phyloP scores from a whole-genome alignment of 2,113 vertebrate genomes.

The Microtus ochrogaster region DNA sequence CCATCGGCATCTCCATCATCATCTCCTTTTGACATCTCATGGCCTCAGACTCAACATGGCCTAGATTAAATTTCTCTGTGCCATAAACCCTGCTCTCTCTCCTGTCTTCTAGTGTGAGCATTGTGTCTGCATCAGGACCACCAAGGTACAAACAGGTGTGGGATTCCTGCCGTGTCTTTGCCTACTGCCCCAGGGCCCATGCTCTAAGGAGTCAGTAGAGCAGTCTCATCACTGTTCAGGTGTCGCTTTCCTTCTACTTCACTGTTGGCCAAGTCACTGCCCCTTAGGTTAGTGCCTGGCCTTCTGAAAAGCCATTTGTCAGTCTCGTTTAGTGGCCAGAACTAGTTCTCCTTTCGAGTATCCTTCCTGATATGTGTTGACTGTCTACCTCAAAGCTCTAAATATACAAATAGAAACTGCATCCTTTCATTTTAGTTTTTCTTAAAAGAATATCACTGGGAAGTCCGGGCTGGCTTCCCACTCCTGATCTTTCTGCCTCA shows the following conservation, averaged over 20 bases:
- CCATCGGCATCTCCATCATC: neutral
- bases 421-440: neutral
- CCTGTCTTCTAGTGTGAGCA: neutral
- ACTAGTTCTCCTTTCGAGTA: neutral
- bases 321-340: no score
- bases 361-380: neutral
- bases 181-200: neutral
- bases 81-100: neutral
- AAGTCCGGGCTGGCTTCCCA: neutral
- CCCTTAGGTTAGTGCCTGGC: neutral
- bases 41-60: neutral
- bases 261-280: neutral
- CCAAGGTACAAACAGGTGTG: rapidly evolving
- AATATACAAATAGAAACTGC: neutral
- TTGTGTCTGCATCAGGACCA: no score
- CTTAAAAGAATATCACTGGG: neutral
- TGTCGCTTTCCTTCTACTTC: neutral
- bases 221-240: neutral
- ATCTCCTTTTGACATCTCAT: neutral
- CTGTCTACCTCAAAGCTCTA: neutral
- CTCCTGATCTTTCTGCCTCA: neutral
- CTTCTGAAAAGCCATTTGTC: neutral
- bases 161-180: neutral
- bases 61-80: neutral
- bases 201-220: neutral